Conservation (phyloP, 2,888 invertebrate genomes). For the Eristalinus aeneus region DNA sequence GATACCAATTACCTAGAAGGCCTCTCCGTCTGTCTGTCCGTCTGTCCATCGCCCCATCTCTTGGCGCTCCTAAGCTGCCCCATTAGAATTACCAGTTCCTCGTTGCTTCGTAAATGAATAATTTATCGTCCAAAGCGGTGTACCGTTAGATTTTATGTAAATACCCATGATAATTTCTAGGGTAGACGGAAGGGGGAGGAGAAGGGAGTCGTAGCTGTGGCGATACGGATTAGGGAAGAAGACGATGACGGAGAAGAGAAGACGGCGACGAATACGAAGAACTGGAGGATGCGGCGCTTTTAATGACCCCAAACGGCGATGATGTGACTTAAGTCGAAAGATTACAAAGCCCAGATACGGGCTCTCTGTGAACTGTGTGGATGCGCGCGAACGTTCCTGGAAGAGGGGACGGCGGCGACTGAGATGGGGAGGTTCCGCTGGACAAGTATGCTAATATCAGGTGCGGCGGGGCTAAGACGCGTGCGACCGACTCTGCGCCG, state of each 20-base stretch:
- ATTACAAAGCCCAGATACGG: conserved; percentile 62
- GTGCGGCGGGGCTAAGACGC: neutral
- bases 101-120: conserved; percentile 52
- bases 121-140: conserved; percentile 62
- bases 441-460: conserved; percentile 8
- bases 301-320: conserved; percentile 68
- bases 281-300: conserved; percentile 47
- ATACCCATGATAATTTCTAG: conserved; percentile 56
- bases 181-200: neutral
- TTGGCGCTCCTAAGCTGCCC: neutral
- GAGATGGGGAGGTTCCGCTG: conserved; percentile 1
- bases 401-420: neutral
- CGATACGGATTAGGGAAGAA: neutral
- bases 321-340: conserved; percentile 59
- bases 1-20: conserved; percentile 15
- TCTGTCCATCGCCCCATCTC: neutral
- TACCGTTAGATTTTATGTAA: conserved; percentile 69
- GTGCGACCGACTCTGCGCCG: neutral
- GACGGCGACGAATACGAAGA: neutral
- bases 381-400: conserved; percentile 12
- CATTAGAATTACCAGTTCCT: conserved; percentile 10
- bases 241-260: neutral
- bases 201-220: neutral
- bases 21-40: neutral
- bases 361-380: neutral